A percentile compares a stretch with the other conserved stretches of the same genome.
These are phyloP conservation scores for Drosophila ezoana DNA, from an alignment of 2,888 invertebrate species.

Conservation along the genomic window DNA sequence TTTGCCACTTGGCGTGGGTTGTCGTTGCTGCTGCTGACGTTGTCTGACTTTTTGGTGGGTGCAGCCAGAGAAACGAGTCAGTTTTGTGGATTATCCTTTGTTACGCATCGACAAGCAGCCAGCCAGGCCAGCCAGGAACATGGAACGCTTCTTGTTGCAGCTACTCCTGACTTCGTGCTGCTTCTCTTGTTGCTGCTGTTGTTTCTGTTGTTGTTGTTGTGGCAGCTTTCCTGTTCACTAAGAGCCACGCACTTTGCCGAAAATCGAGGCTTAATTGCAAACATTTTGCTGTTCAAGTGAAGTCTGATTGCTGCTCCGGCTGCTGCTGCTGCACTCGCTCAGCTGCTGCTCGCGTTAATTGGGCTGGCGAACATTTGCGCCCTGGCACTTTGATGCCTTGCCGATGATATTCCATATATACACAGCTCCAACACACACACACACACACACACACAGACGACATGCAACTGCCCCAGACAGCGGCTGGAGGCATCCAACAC, in stretches of 20 bases:
- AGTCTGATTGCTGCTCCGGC: slow-evolving; percentile 58
- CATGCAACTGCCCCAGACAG: slow-evolving; percentile 29
- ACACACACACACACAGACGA: slow-evolving; percentile 2
- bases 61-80: slow-evolving; percentile 57
- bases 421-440: slow-evolving; percentile 14
- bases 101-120: slow-evolving; percentile 74
- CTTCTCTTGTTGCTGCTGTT: slow-evolving; percentile 18
- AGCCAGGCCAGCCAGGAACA: slow-evolving; percentile 45
- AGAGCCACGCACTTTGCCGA: slow-evolving; percentile 68
- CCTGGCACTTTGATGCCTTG: slow-evolving; percentile 75
- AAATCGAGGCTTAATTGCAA: slow-evolving; percentile 71
- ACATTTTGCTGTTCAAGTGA: slow-evolving; percentile 71
- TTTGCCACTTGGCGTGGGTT: slow-evolving; percentile 47
- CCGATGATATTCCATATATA: slow-evolving; percentile 66
- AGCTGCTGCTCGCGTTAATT: slow-evolving; percentile 67
- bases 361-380: slow-evolving; percentile 69
- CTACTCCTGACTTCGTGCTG: slow-evolving; percentile 26
- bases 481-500: slow-evolving; percentile 23
- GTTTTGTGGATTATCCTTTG: slow-evolving; percentile 74
- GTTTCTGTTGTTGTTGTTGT: slow-evolving; percentile 31
- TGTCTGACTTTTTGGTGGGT: slow-evolving; percentile 61
- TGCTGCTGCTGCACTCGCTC: slow-evolving; percentile 13
- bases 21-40: slow-evolving; percentile 40
- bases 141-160: slow-evolving; percentile 41
- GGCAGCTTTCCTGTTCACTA: slow-evolving; percentile 12